A percentile compares a stretch with the other conserved stretches of the same genome.
Evolutionary conservation across 2,797 vertebrate genomes (phyloP).

Genomic region (Rhyacichthys aspro): DNA sequence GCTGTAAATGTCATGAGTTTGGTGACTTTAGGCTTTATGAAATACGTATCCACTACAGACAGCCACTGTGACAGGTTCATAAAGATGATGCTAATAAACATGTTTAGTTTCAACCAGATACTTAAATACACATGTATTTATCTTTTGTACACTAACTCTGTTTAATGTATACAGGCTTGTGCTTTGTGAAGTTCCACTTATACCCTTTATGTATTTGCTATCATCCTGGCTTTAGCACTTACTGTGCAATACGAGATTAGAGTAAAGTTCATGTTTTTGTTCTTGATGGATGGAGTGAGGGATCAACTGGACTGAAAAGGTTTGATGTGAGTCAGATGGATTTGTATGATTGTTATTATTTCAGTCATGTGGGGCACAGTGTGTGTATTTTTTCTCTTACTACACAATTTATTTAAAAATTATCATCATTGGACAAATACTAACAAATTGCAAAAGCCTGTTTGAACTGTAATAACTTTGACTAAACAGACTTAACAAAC

Average conservation of each 20-base stretch:
- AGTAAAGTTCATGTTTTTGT: constrained; percentile 1
- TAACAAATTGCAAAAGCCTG: no score
- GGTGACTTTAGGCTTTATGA: constrained; percentile 52
- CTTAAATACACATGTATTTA: no score
- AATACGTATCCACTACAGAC: constrained; percentile 37
- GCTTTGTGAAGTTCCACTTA: not conserved
- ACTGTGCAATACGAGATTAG: not conserved
- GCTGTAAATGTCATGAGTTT: constrained; percentile 60
- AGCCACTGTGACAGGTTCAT: constrained; percentile 44
- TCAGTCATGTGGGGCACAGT: not conserved
- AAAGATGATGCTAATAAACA: constrained; percentile 13
- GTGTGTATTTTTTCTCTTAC: not conserved
- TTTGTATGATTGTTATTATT: constrained; percentile 2
- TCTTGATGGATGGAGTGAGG: constrained; percentile 9
- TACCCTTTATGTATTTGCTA: constrained; percentile 2
- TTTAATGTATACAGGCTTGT: not conserved
- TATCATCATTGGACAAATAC: not conserved
- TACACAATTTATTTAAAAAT: not conserved
- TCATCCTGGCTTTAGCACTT: constrained; percentile 11
- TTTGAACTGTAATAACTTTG: no score
- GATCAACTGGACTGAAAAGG: not conserved
- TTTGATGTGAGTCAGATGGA: constrained; percentile 1
- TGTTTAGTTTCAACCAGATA: no score
- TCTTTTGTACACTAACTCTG: no score
- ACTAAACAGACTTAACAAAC: no score